A percentile compares a stretch with the other conserved stretches of the same genome.
phyloP scores from a whole-genome alignment of 2,797 vertebrate genomes.

The Pachyuromys duprasi region DNA sequence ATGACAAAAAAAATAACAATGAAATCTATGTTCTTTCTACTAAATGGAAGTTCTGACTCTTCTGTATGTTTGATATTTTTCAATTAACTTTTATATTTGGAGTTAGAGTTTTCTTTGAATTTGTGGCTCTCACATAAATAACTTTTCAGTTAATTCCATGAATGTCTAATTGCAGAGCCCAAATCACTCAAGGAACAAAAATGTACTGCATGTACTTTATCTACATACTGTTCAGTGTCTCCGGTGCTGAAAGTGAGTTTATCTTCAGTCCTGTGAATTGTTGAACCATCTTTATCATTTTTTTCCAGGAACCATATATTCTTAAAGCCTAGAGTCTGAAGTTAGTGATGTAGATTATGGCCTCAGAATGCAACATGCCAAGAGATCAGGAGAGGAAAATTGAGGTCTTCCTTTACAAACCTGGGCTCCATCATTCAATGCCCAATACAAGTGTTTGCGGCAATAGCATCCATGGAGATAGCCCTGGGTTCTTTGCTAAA shows the following conservation, averaged over 20 bases:
- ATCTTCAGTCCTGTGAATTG: background rate
- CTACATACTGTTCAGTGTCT: fast-evolving
- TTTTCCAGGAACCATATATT: fast-evolving
- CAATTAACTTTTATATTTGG: background rate
- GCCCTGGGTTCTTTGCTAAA: background rate
- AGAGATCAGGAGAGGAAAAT: background rate
- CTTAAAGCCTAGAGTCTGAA: background rate
- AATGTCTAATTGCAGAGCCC: background rate
- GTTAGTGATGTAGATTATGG: too few species aligned
- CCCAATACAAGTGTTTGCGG: background rate
- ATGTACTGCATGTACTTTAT: fast-evolving
- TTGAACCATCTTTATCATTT: background rate
- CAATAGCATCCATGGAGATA: background rate
- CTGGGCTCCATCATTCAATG: background rate
- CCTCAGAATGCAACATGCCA: fast-evolving
- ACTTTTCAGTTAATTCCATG: background rate
- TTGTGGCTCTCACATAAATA: background rate
- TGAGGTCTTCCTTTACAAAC: background rate
- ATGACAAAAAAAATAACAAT: background rate
- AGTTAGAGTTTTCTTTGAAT: background rate
- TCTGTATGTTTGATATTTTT: background rate
- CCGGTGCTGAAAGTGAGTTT: background rate
- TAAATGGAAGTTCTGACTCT: background rate
- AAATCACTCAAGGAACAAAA: background rate
- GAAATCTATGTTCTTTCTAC: background rate